A percentile compares a stretch with the other conserved stretches of the same genome.
Evolutionary conservation across 2,113 vertebrate species (phyloP).

Genomic region (Oxyura jamaicensis): DNA sequence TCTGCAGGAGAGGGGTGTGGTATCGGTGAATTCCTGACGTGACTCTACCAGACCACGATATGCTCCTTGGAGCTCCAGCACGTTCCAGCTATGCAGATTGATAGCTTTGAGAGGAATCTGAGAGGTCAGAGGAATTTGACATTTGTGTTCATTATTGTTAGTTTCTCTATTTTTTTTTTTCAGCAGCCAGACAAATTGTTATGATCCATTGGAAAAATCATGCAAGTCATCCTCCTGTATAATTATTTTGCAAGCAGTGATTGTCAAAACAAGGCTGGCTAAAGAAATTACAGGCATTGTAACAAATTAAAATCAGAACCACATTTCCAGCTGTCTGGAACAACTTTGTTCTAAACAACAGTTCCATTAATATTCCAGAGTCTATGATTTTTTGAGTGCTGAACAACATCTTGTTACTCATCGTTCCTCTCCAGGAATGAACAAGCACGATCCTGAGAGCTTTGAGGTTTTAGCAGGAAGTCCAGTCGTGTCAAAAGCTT

Average conservation of each 20-base stretch:
- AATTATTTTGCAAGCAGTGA: neutral
- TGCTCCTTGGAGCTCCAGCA: fast-evolving
- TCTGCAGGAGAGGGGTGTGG: neutral
- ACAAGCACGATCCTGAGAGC: neutral
- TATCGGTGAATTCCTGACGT: neutral
- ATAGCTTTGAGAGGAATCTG: neutral
- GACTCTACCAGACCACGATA: neutral
- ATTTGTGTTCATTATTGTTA: neutral
- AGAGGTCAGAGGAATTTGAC: neutral
- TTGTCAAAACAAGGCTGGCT: neutral
- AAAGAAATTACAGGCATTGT: neutral
- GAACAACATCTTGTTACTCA: neutral
- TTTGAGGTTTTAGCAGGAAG: neutral
- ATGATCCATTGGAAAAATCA: neutral
- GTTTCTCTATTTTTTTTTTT: neutral
- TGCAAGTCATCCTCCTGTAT: neutral
- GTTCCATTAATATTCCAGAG: neutral
- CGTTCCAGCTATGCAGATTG: neutral
- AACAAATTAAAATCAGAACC: neutral
- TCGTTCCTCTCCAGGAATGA: conserved; percentile 28
- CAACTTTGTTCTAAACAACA: conserved; percentile 30
- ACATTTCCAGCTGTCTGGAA: conserved; percentile 51
- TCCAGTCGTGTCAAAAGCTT: neutral
- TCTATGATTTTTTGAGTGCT: conserved; percentile 19
- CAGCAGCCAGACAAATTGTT: neutral